Percentiles rank a stretch among this genome's conserved stretches.
Conservation (phyloP, 2,888 invertebrate genomes). For the Agrotis clavis region DNA sequence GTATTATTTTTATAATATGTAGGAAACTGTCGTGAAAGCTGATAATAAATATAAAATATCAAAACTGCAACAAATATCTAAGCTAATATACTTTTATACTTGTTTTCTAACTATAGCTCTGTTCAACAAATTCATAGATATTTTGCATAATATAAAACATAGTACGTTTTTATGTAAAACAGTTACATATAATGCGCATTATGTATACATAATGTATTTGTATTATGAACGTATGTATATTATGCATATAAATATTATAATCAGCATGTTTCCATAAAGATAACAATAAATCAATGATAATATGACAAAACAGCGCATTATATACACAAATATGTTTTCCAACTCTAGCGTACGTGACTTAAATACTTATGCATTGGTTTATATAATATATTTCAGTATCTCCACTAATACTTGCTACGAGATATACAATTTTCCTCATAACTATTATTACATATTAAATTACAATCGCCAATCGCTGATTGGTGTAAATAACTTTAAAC, state of each 20-base stretch:
- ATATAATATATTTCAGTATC: slow-evolving; percentile 56
- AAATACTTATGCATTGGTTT: slow-evolving; percentile 46
- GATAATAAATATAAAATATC: background rate
- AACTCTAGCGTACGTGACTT: slow-evolving; percentile 50
- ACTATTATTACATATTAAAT: slow-evolving; percentile 19
- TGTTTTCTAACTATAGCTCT: background rate
- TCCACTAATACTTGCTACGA: slow-evolving; percentile 51
- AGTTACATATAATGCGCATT: background rate
- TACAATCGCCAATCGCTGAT: slow-evolving; percentile 21
- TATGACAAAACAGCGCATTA: slow-evolving; percentile 42
- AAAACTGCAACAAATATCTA: slow-evolving; percentile 3
- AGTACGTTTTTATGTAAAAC: background rate
- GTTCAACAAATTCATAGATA: background rate
- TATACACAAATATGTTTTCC: slow-evolving; percentile 25
- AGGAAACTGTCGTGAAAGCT: background rate
- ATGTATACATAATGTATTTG: no score
- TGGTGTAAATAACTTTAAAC: slow-evolving; percentile 18
- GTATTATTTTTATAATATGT: background rate
- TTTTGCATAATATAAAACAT: background rate
- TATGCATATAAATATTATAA: background rate
- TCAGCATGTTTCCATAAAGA: background rate
- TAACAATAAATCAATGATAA: slow-evolving; percentile 10
- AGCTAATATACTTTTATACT: background rate
- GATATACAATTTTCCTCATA: slow-evolving; percentile 31
- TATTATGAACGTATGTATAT: no score